phyloP scores from a whole-genome alignment of 2,888 invertebrate species.

The Mallateleia sp. region DNA sequence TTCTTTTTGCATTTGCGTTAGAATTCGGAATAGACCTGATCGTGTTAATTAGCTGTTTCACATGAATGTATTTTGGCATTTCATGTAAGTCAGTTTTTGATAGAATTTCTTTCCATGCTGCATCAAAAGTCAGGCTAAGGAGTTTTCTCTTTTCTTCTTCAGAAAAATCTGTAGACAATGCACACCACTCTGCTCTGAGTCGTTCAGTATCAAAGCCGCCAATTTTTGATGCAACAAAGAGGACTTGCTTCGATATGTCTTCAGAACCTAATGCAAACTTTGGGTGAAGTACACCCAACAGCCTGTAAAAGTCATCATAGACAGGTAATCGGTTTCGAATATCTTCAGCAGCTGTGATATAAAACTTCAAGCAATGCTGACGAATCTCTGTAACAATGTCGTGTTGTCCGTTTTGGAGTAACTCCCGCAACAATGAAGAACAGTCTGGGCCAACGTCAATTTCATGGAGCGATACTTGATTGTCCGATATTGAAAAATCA shows the following conservation, averaged over 20 bases:
- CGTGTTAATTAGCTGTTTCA: background rate
- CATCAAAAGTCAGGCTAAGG: background rate
- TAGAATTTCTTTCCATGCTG: background rate
- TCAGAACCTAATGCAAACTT: no score
- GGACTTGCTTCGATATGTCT: no score
- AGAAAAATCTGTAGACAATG: slow-evolving; percentile 7
- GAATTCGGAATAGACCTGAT: slow-evolving; percentile 25
- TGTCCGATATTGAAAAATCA: slow-evolving; percentile 12
- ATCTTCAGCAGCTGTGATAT: slow-evolving; percentile 39
- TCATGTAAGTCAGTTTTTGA: background rate
- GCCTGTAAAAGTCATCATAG: slow-evolving; percentile 35
- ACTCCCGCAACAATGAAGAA: background rate
- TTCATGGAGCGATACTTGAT: slow-evolving; percentile 28
- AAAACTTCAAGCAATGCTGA: slow-evolving; percentile 38
- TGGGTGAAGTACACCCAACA: no score
- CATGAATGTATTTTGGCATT: background rate
- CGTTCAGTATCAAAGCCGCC: slow-evolving; percentile 30
- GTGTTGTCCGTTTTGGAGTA: background rate
- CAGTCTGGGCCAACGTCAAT: slow-evolving; percentile 43
- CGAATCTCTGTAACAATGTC: background rate
- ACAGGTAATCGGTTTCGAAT: slow-evolving; percentile 49
- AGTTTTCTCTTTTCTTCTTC: background rate
- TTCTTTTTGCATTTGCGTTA: background rate
- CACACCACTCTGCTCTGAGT: slow-evolving; percentile 23
- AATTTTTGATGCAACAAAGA: no score